Base-by-base conservation (phyloP, 1,140 invertebrate genomes). In the Dolichoris vasculosae region DNA sequence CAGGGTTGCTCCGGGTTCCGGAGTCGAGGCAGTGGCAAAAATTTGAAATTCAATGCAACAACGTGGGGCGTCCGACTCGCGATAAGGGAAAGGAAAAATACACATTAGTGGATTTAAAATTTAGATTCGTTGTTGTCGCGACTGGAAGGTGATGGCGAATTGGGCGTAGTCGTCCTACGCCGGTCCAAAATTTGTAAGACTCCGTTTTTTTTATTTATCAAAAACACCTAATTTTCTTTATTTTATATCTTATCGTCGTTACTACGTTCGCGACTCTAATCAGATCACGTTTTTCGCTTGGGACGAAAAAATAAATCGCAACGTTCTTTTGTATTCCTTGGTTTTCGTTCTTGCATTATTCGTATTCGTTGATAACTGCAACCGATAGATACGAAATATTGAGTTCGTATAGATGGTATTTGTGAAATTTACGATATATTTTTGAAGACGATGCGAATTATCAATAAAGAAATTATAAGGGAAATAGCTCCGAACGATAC, bases 31-130 rank as follows among this genome's bases (percentile, higher is more conserved):
- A 20, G 20, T 84, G 85, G 48, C 83, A 83, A 86, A 85, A 89
- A 92, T 93, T 93, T 92, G 91, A 93, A 93, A 91, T 93, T 92
- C 91, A 93, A 92, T 91, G 38, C 23, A 73, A 73, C 17, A 23
- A 43, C 17, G 23, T 17, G 23, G 20, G 23, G 8, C 38, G 69
- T 73, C 38, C 69, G 8, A 43, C 1, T 38, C 38, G 8, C 26
- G 40, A 26, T 40, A 73, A 38, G 4, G 67, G 15, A 38, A 35
- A 38, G 17, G 89, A 93, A 93, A 93, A 93, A 93, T 93, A 92
- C 91, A 92, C 92, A 93, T 93, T 93, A 93, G 91, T 87, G 87
- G 88, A 93, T 93, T 93, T 93, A 89, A 93, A 93, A 92, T 93
- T 92, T 91, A 92, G 90, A 93, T 93, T 87, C 86, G 86, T 8